Conservation (phyloP, 2,113 vertebrate genomes). For the Furnarius figulus region DNA sequence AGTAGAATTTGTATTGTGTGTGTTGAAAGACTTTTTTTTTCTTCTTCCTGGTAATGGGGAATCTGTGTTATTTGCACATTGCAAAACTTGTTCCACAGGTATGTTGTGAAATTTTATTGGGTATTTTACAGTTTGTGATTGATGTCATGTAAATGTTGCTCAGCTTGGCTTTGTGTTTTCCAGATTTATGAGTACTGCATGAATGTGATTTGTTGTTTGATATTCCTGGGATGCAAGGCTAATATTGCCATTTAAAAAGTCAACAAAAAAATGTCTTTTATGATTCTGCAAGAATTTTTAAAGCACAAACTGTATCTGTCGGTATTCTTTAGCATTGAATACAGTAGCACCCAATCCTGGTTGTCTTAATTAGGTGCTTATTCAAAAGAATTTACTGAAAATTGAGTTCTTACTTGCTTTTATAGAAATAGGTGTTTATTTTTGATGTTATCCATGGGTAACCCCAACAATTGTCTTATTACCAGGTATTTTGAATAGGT, state of each 20-base stretch:
- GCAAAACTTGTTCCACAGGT: constrained; percentile 61
- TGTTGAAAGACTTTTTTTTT: constrained; percentile 13
- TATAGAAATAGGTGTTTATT: neutral
- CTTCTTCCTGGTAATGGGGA: constrained; percentile 39
- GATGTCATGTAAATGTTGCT: constrained; percentile 26
- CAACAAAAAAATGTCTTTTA: neutral
- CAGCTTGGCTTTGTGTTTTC: constrained; percentile 20
- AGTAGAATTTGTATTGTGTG: constrained; percentile 22
- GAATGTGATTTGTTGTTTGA: neutral
- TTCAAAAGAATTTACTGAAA: neutral
- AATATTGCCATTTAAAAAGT: neutral
- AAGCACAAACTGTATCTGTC: neutral
- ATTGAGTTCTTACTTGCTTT: neutral
- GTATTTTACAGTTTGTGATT: constrained; percentile 55
- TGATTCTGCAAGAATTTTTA: neutral
- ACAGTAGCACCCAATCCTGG: neutral
- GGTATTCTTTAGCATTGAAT: neutral
- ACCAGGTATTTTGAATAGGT: neutral
- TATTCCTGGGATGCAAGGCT: constrained; percentile 12
- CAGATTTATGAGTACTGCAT: constrained; percentile 10
- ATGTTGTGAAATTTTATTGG: constrained; percentile 64
- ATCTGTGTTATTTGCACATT: constrained; percentile 56
- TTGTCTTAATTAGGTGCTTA: neutral
- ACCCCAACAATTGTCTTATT: neutral
- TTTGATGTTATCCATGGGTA: neutral